Base-by-base conservation (phyloP, 2,797 vertebrate species). In the Coregonus suidteri region DNA sequence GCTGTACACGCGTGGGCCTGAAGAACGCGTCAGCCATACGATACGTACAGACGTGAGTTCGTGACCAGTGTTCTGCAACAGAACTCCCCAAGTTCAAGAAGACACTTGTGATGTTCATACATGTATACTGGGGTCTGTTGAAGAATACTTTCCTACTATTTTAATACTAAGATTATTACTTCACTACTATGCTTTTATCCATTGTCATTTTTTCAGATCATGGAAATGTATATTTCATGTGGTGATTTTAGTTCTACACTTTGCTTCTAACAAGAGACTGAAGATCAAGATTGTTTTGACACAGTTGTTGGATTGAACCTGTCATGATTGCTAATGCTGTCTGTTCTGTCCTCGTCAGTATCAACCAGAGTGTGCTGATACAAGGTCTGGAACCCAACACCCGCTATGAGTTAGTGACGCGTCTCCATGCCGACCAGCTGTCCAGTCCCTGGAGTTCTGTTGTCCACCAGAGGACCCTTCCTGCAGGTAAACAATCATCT, bases 401-500 rank as follows among this genome's bases (percentile, higher is more conserved):
- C 37, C 96, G 94, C 79, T 99, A 99, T 68, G 98, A 99, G 88
- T 98, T 99, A 93, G 95, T 97, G 4, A 97, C 99, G 37, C 96
- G 98, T 78, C 87, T 99, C 74, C 97, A 98, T 0, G 94, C 96
- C 88, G 98, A 97, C 83, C 96, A 97, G 83, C 95, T 97, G 79
- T 97, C 97, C 3, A 99, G 98, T 80, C 94, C 97, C 16, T 99
- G 98, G 98, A 99, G 98, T 75, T 93, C 96, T 0, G 94, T 96
- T 6, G 93, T 98, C 82, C 96, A 97, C 89, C 95, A 97, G 71
- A 93, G 91, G 6, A 99, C 98, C 1, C 92, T 94, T 2, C 95
- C 96, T 51, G 96, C 97, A 96, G 97, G 98, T 99, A 62, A 62
- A 20, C n/a, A 62, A 3, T 20, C 15, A 6, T 25, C 18, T 59